phyloP scores from a whole-genome alignment of 2,113 vertebrate species.

The Bos javanicus region DNA sequence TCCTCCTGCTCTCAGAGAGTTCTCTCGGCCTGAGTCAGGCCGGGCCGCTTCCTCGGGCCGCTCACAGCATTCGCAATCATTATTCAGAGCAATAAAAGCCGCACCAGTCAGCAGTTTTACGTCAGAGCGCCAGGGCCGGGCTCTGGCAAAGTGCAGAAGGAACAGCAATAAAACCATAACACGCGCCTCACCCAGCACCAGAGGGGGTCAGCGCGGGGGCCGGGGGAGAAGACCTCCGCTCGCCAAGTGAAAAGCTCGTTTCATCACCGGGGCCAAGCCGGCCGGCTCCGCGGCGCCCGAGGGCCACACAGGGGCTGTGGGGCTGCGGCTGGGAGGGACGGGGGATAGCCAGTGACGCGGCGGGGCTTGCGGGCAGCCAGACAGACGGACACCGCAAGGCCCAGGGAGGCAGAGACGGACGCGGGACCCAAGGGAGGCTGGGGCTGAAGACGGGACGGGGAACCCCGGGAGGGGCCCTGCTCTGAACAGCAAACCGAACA shows the following conservation, averaged over 20 bases:
- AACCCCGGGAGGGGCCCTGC: neutral
- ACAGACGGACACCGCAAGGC: rapidly evolving
- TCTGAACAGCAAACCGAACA: neutral
- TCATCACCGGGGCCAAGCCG: neutral
- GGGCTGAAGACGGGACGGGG: rapidly evolving
- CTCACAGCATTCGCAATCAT: conserved; percentile 67
- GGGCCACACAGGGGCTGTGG: neutral
- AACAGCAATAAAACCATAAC: conserved; percentile 45
- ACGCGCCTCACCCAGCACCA: conserved; percentile 5
- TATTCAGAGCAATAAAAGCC: conserved; percentile 68
- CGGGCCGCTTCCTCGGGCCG: conserved; percentile 40
- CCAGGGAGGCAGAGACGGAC: rapidly evolving
- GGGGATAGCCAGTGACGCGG: rapidly evolving
- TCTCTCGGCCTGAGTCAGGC: neutral
- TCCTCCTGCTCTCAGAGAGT: neutral
- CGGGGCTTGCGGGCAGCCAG: rapidly evolving
- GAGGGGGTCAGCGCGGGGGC: conserved; percentile 25
- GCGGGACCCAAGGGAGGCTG: neutral
- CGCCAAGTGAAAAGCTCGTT: neutral
- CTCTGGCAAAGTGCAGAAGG: conserved; percentile 57
- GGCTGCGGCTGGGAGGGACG: neutral
- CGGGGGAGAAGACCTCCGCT: neutral
- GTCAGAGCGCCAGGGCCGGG: conserved; percentile 63
- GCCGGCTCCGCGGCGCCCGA: rapidly evolving
- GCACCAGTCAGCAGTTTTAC: conserved; percentile 65